These are phyloP conservation scores for Stenopsyche tienmushanensis DNA, from an alignment of 1,140 invertebrate species.

Conservation along the genomic window DNA sequence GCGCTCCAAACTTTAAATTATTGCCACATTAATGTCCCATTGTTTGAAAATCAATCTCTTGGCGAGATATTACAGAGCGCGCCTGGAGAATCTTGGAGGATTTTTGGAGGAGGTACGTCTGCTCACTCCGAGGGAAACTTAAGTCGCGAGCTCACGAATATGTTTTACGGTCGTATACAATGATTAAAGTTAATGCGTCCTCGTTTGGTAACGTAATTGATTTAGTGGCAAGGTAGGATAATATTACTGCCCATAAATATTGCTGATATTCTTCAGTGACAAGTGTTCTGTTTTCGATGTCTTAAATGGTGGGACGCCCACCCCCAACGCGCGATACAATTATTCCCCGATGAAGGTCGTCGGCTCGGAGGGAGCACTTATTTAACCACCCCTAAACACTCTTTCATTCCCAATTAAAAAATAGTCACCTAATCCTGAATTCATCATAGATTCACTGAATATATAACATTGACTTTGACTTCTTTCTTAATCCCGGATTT, in stretches of 20 bases:
- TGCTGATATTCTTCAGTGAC: conserved; percentile 17
- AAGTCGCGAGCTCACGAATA: conserved; percentile 25
- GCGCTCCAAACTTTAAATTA: conserved; percentile 32
- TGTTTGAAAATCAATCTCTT: conserved; percentile 35
- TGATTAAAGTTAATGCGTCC: conserved; percentile 36
- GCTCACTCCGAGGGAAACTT: not conserved
- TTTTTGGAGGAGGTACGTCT: conserved; percentile 24
- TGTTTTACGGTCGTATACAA: conserved; percentile 37
- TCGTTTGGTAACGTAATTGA: conserved; percentile 29
- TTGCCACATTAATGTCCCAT: conserved; percentile 37
- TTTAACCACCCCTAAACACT: too few species aligned
- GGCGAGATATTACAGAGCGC: conserved; percentile 16
- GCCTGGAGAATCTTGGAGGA: conserved; percentile 22
- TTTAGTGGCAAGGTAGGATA: conserved; percentile 34
- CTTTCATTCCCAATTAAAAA: too few species aligned
- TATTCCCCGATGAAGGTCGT: too few species aligned
- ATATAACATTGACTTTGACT: too few species aligned
- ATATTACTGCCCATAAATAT: conserved; percentile 28
- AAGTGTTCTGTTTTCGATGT: conserved; percentile 25
- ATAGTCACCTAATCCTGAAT: too few species aligned
- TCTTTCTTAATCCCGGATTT: too few species aligned
- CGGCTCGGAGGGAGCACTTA: too few species aligned
- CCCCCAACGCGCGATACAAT: too few species aligned
- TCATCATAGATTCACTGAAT: too few species aligned
- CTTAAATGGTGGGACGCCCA: conserved; percentile 3